Evolutionary conservation across 2,797 vertebrate genomes (phyloP), one percentile per base, ranked within the genome.

Genomic region (Anguilla anguilla): DNA sequence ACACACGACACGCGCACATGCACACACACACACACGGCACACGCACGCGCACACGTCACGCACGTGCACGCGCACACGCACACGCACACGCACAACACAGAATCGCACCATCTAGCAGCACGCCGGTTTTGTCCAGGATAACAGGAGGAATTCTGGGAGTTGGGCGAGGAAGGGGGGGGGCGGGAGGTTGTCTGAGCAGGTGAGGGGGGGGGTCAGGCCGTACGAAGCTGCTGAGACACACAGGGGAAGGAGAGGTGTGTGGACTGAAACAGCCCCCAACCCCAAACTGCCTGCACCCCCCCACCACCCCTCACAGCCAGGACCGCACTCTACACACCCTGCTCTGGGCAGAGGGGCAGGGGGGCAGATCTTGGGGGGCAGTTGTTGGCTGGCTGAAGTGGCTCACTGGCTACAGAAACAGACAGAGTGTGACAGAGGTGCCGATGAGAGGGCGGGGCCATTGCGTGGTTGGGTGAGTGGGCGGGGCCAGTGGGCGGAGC

Each of bases 321-420:
- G 61, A 87, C 67, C 6, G 46, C 84, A 53, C 90, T 87, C 86
- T 85, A 86, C 19, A 1, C 61, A 3, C 61, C 19, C 22, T 19
- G 6, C 61, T n/a, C 22, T 7, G 61, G 89, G 82, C 89, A 88
- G 89, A 84, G 28, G 35, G 81, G 1, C 39, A 17, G 35, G 31
- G 46, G 89, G 88, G 22, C 19, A 64, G 61, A 61, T 61, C 77
- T 67, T 88, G 86, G 84, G 81, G 83, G 85, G 28, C 39, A 81
- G 69, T 79, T 82, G 46, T 89, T 25, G 82, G 77, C 86, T 85
- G 86, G 28, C 86, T 87, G 89, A 88, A 51, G 87, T 84, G 87
- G 88, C 89, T 89, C 84, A 89, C 67, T 43, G 87, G 88, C 57
- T 1, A 35, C 22, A 85, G 46, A 53, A 9, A 46, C 53, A 13